phyloP scores from a whole-genome alignment of 2,888 invertebrate genomes.

The Euzetes globulus region DNA sequence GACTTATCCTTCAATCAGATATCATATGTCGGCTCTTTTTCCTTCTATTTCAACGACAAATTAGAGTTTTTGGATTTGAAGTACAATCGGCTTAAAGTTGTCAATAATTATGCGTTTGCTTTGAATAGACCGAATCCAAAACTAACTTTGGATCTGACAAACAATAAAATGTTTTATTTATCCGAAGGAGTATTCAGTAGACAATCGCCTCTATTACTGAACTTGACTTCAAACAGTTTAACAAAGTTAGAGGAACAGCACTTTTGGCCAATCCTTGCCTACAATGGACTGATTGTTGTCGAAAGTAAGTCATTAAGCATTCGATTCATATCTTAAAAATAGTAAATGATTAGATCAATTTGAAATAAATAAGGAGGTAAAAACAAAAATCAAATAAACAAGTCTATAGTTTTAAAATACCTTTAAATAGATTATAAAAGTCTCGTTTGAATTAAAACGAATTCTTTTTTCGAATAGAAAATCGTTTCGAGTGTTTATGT shows the following conservation, averaged over 20 bases:
- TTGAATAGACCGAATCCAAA: constrained; percentile 33
- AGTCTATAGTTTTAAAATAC: too few species aligned
- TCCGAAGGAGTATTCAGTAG: constrained; percentile 38
- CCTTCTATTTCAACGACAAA: constrained; percentile 36
- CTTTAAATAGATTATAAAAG: too few species aligned
- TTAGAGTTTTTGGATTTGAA: constrained; percentile 37
- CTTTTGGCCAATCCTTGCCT: constrained; percentile 34
- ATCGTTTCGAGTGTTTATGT: constrained; percentile 38
- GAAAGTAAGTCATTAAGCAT: constrained; percentile 31
- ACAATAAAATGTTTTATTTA: constrained; percentile 38
- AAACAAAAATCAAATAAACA: too few species aligned
- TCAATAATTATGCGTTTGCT: constrained; percentile 40
- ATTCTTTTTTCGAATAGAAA: constrained; percentile 32
- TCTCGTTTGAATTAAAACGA: neutral
- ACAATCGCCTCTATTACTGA: constrained; percentile 37
- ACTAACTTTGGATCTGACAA: constrained; percentile 36
- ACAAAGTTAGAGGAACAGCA: constrained; percentile 34
- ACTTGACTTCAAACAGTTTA: constrained; percentile 38
- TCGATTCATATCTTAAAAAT: neutral
- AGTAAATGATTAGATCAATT: neutral
- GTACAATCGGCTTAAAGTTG: constrained; percentile 38
- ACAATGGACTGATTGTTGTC: constrained; percentile 37
- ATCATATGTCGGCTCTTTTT: constrained; percentile 38
- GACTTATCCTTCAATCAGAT: constrained; percentile 41
- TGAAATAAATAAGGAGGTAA: too few species aligned